Conservation (phyloP, 53 echinoderm and acorn worm species). For the Echinarachnius parma region DNA sequence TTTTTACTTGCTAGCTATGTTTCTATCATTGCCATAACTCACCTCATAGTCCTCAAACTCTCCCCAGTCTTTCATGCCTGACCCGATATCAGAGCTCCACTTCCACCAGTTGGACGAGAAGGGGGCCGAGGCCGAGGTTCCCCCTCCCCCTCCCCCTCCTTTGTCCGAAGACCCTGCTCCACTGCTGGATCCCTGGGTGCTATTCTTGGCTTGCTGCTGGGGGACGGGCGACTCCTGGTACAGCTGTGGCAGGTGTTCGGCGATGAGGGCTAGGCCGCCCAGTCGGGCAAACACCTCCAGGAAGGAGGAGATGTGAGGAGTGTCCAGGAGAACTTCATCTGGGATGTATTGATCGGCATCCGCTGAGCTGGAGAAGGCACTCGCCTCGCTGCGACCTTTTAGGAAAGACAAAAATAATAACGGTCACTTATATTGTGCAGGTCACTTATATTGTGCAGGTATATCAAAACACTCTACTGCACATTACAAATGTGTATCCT, state of each 20-base stretch:
- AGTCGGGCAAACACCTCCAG: slow-evolving; percentile 94
- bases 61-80: slow-evolving; percentile 55
- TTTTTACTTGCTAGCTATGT: too few species aligned
- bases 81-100: slow-evolving; percentile 27
- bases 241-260: slow-evolving; percentile 90
- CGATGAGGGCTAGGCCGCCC: slow-evolving; percentile 95
- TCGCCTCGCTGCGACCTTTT: slow-evolving; percentile 33
- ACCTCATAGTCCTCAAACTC: slow-evolving; percentile 39
- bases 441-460: too few species aligned
- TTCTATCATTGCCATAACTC: neutral
- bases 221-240: slow-evolving; percentile 26
- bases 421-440: too few species aligned
- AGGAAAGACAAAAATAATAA: too few species aligned
- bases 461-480: too few species aligned
- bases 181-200: neutral
- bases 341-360: slow-evolving; percentile 37
- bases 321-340: slow-evolving; percentile 66
- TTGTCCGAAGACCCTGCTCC: slow-evolving; percentile 17
- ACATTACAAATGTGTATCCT: too few species aligned
- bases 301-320: slow-evolving; percentile 82
- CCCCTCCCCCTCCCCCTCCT: slow-evolving; percentile 47
- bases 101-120: slow-evolving; percentile 38
- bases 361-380: slow-evolving; percentile 1
- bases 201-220: slow-evolving; percentile 21
- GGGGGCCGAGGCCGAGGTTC: slow-evolving; percentile 45